Evolutionary conservation across 2,797 vertebrate species (phyloP).

Genomic region (Urosaurus nigricauda): DNA sequence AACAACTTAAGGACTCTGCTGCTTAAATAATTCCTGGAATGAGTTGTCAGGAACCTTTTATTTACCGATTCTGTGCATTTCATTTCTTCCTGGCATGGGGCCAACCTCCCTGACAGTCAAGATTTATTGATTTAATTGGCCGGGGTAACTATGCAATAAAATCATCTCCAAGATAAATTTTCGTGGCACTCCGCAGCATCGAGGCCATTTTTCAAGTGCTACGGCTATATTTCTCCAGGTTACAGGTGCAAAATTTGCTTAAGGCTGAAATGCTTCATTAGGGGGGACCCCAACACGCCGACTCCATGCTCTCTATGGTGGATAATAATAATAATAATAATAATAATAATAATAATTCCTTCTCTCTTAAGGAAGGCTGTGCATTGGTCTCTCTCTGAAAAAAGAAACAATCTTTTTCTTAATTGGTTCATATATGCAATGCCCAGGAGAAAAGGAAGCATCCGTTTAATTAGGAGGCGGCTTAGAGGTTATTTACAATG

Average conservation of each 20-base stretch:
- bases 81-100: constrained; percentile 85
- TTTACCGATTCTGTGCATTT: constrained; percentile 89
- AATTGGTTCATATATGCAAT: constrained; percentile 82
- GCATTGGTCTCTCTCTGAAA: constrained; percentile 61
- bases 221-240: constrained; percentile 87
- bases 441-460: constrained; percentile 76
- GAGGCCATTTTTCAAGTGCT: constrained; percentile 90
- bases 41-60: constrained; percentile 89
- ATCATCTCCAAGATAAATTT: constrained; percentile 93
- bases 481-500: constrained; percentile 82
- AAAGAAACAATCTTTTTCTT: constrained; percentile 78
- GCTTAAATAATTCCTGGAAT: constrained; percentile 90
- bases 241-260: constrained; percentile 90
- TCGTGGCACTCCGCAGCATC: constrained; percentile 83
- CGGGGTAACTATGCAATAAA: constrained; percentile 97
- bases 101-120: constrained; percentile 89
- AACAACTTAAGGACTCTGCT: constrained; percentile 75
- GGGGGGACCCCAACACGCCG: constrained; percentile 62
- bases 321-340: constrained; percentile 31
- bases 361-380: constrained; percentile 42
- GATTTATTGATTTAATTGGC: constrained; percentile 99
- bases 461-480: constrained; percentile 81
- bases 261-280: constrained; percentile 87
- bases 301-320: constrained; percentile 65
- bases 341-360: background rate